Percentiles rank a stretch among this genome's conserved stretches.
Evolutionary conservation across 2,888 invertebrate species (phyloP).

Genomic region (Amblyteles armatorius): DNA sequence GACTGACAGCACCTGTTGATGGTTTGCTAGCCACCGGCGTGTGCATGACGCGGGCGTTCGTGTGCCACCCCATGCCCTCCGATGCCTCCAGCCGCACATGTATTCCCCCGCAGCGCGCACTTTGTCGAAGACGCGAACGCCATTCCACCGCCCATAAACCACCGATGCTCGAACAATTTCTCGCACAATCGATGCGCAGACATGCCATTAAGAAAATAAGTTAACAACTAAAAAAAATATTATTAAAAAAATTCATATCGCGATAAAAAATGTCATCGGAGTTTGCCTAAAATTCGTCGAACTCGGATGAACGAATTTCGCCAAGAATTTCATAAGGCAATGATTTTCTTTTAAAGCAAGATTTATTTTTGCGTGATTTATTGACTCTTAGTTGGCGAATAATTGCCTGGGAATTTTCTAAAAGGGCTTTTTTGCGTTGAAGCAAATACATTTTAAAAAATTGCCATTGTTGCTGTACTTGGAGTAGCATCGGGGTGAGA

Average conservation of each 20-base stretch:
- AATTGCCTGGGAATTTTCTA: too few relatives aligned
- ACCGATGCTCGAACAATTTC: constrained; percentile 1
- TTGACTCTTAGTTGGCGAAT: too few relatives aligned
- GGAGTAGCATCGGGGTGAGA: background rate
- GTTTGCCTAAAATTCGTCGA: too few relatives aligned
- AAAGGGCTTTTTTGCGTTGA: too few relatives aligned
- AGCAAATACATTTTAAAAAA: too few relatives aligned
- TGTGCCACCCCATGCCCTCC: constrained; percentile 10
- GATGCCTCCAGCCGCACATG: background rate
- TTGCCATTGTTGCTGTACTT: too few relatives aligned
- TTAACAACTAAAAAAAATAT: background rate
- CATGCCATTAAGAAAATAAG: background rate
- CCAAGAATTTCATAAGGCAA: too few relatives aligned
- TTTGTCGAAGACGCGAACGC: constrained; percentile 8
- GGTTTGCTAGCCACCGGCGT: constrained; percentile 69
- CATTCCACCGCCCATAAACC: background rate
- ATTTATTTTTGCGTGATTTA: too few relatives aligned
- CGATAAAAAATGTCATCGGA: background rate
- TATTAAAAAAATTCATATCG: background rate
- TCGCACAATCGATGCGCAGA: background rate
- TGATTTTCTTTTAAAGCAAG: too few relatives aligned
- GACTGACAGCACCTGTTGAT: constrained; percentile 81
- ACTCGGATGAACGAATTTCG: too few relatives aligned
- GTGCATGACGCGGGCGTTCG: constrained; percentile 54
- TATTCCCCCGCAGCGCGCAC: background rate